phyloP scores from a whole-genome alignment of 1,140 invertebrate genomes.

The Neodiprion virginianus region DNA sequence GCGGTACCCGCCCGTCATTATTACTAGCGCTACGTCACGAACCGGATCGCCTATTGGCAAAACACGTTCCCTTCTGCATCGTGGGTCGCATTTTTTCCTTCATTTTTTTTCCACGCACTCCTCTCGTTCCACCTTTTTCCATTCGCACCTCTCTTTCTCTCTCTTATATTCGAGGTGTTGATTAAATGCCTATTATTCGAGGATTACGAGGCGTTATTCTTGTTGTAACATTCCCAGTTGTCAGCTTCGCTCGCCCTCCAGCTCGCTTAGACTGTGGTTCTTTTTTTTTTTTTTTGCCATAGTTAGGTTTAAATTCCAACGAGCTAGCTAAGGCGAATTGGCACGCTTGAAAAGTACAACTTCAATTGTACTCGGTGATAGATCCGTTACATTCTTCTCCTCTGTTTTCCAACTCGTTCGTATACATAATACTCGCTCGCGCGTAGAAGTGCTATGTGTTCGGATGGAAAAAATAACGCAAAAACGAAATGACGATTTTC shows the following conservation, averaged over 20 bases:
- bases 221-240: background rate
- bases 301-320: no score
- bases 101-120: background rate
- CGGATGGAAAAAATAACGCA: no score
- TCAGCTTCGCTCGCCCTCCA: background rate
- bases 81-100: constrained; percentile 5
- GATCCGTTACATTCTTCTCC: no score
- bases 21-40: background rate
- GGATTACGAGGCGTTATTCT: constrained; percentile 3
- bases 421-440: no score
- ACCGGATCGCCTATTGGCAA: constrained; percentile 19
- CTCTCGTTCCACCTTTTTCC: background rate
- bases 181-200: constrained; percentile 11
- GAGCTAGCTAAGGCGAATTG: no score
- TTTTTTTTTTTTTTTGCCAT: no score
- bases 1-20: constrained; percentile 35
- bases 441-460: no score
- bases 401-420: no score
- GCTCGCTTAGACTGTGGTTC: no score
- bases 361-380: no score
- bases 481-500: background rate
- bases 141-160: background rate
- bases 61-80: constrained; percentile 3
- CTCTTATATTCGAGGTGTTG: background rate
- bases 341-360: no score